These are phyloP conservation scores for Enoplosus armatus DNA, from an alignment of 2,797 vertebrate species.

Conservation along the genomic window DNA sequence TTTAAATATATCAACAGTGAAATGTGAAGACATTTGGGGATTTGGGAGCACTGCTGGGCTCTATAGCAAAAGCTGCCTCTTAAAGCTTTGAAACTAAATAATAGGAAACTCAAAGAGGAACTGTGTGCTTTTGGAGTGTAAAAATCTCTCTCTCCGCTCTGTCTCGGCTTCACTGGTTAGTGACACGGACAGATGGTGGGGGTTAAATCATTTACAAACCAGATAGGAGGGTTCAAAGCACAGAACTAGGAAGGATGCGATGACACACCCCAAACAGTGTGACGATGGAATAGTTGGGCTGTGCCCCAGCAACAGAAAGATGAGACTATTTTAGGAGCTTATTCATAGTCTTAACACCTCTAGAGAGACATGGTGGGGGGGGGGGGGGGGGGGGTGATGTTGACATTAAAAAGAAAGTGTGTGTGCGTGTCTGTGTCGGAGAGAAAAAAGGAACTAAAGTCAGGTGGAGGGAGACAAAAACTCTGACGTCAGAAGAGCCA, in stretches of 20 bases:
- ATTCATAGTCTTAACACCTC: slow-evolving; percentile 61
- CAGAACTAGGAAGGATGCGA: slow-evolving; percentile 16
- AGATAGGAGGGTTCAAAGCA: slow-evolving; percentile 37
- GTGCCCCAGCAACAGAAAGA: slow-evolving; percentile 57
- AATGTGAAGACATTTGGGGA: slow-evolving; percentile 19
- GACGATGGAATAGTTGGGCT: slow-evolving; percentile 27
- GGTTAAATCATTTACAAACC: slow-evolving; percentile 54
- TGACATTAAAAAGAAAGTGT: slow-evolving; percentile 40
- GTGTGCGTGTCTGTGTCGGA: slow-evolving; percentile 14
- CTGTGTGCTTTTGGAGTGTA: background rate
- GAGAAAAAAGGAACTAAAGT: slow-evolving; percentile 31
- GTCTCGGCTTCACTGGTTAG: slow-evolving; percentile 5
- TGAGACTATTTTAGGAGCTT: slow-evolving; percentile 51
- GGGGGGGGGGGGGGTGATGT: background rate
- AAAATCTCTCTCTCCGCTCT: background rate
- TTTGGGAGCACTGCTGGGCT: background rate
- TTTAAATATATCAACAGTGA: background rate
- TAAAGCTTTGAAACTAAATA: background rate
- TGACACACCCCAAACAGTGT: slow-evolving; percentile 21
- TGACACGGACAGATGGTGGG: slow-evolving; percentile 44
- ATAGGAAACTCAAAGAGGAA: slow-evolving; percentile 3
- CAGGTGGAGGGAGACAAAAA: slow-evolving; percentile 50
- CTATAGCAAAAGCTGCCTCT: background rate
- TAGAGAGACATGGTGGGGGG: slow-evolving; percentile 9
- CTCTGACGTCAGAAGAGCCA: slow-evolving; percentile 57